Base-by-base conservation (phyloP, 2,113 vertebrate species). In the Phodopus roborovskii region DNA sequence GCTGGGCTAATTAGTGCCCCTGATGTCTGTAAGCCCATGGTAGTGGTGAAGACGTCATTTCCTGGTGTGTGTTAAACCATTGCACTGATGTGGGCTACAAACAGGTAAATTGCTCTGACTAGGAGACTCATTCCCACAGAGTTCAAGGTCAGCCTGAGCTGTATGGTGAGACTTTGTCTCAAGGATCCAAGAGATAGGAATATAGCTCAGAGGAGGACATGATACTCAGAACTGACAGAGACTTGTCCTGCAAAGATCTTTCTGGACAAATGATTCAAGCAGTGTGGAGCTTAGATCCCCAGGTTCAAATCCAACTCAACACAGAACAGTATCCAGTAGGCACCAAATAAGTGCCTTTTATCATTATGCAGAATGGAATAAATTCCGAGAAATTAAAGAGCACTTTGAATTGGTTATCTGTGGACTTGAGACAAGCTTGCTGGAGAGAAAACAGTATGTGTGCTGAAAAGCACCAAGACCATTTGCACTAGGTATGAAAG, bases 341-440 rank as follows among this genome's bases (percentile, higher is more conserved):
- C 20, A 56, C 1, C 60, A 13, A 15, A 9, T 87, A 71, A 95
- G 9, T 33, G 88, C 12, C 8, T 84, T 56, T 36, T 90, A 9
- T 91, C 62, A 88, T 74, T 93, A 39, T 8, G 2, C 42, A 45
- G 26, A 33, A 74, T 12, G 22, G 90, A 71, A 88, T 90, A 82
- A 93, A 79, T 82, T 92, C 94, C 88, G 22, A 12, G 90, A 96
- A 92, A 79, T 85, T 85, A 60, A 92, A 92, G 36, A 94, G 56
- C 39, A 86, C 45, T 95, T 75, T 91, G 30, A 86, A 87, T 17
- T 85, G 64, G 81, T 94, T 81, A 75, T 42, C 60, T 96, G 85
- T 66, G n/a, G 82, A 22, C 36, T 70, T 78, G 64, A 90, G 62
- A 39, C 7, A 92, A 26, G 13, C 56, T 78, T 88, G 42, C 19